phyloP scores from a whole-genome alignment of 1,140 invertebrate species.

The Harlomillsia oculata region DNA sequence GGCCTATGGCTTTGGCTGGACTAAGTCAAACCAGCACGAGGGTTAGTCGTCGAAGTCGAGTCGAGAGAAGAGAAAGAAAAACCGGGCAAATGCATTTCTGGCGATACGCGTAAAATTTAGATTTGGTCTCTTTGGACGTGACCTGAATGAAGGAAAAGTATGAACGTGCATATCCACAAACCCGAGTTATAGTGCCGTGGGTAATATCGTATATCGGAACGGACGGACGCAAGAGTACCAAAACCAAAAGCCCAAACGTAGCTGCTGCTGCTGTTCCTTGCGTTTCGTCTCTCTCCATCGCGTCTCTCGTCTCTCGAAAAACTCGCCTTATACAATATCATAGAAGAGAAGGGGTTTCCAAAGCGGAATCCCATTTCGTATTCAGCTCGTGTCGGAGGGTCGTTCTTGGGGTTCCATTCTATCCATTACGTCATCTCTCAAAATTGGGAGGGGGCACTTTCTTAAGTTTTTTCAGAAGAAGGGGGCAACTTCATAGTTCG shows the following conservation, averaged over 20 bases:
- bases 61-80: slow-evolving; percentile 17
- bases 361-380: slow-evolving; percentile 26
- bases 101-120: slow-evolving; percentile 35
- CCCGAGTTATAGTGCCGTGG: too few species aligned
- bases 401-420: slow-evolving; percentile 6
- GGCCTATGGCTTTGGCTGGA: too few species aligned
- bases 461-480: too few species aligned
- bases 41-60: slow-evolving; percentile 5
- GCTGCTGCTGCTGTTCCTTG: neutral
- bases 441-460: too few species aligned
- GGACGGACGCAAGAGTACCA: too few species aligned
- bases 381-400: slow-evolving; percentile 24
- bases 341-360: slow-evolving; percentile 6
- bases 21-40: slow-evolving; percentile 1
- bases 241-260: too few species aligned
- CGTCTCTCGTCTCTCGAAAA: too few species aligned
- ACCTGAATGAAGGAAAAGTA: slow-evolving; percentile 24
- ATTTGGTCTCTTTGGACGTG: slow-evolving; percentile 32
- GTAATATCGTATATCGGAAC: too few species aligned
- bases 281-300: neutral
- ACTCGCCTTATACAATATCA: too few species aligned
- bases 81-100: slow-evolving; percentile 29
- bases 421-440: slow-evolving; percentile 10
- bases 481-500: too few species aligned
- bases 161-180: too few species aligned